Conservation (phyloP, 1,140 invertebrate species). For the Drosophila santomea region DNA sequence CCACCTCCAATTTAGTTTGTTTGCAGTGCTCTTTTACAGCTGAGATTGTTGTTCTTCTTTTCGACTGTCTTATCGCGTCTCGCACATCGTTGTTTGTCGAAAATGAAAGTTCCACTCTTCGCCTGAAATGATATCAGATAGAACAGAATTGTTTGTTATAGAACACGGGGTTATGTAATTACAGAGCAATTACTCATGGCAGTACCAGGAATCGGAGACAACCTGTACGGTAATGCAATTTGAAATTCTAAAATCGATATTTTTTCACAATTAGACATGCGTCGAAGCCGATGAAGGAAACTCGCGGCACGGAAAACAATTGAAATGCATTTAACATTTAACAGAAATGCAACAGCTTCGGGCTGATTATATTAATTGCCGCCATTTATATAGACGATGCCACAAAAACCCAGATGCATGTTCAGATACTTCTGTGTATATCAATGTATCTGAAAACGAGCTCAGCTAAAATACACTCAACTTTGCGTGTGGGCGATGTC, state of each 20-base stretch:
- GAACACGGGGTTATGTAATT: constrained; percentile 25
- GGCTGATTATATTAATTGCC: constrained; percentile 68
- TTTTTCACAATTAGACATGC: constrained; percentile 60
- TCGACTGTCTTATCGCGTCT: constrained; percentile 25
- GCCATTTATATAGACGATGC: constrained; percentile 53
- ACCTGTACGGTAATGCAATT: constrained; percentile 35
- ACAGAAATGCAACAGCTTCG: constrained; percentile 41
- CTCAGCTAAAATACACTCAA: constrained; percentile 9
- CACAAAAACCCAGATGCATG: constrained; percentile 21
- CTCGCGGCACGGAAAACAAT: constrained; percentile 47
- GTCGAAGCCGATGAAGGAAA: constrained; percentile 19
- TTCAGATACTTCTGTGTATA: constrained; percentile 12
- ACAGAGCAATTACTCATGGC: constrained; percentile 5
- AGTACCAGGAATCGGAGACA: constrained; percentile 24
- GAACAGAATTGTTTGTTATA: constrained; percentile 3
- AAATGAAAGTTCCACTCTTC: constrained; percentile 14
- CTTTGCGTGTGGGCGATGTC: constrained; percentile 71
- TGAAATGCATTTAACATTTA: constrained; percentile 62
- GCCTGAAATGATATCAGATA: constrained; percentile 29
- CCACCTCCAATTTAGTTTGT: constrained; percentile 28
- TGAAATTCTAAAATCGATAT: constrained; percentile 72
- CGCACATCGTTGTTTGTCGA: constrained; percentile 21
- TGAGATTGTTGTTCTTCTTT: constrained; percentile 23
- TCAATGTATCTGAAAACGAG: constrained; percentile 17
- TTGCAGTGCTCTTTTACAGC: constrained; percentile 23